These are phyloP conservation scores for Scaptomyza flava DNA, from an alignment of 2,888 invertebrate species.

Conservation along the genomic window DNA sequence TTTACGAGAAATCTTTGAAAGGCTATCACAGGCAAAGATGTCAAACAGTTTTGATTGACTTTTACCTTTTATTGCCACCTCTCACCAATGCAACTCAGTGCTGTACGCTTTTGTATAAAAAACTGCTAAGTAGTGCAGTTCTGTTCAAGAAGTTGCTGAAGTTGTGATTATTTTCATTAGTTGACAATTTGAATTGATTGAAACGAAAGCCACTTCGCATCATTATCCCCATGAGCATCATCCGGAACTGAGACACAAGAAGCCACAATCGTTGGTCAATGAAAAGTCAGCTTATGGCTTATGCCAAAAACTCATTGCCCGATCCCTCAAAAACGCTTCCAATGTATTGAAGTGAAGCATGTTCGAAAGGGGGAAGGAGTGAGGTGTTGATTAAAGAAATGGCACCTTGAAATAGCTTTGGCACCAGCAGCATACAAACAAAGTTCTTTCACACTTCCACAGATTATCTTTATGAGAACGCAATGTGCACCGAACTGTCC, in stretches of 20 bases:
- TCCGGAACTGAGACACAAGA: slow-evolving; percentile 8
- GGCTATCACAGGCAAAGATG: background rate
- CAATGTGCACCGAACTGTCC: background rate
- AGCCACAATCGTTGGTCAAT: slow-evolving; percentile 45
- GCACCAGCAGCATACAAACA: slow-evolving; percentile 12
- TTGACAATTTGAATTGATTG: slow-evolving; percentile 36
- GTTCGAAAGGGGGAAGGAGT: background rate
- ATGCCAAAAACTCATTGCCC: slow-evolving; percentile 15
- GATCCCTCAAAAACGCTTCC: slow-evolving; percentile 1
- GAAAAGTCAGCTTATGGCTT: slow-evolving; percentile 53
- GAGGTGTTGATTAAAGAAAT: background rate
- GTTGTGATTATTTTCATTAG: background rate
- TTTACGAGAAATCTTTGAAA: background rate
- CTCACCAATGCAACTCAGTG: background rate
- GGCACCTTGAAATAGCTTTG: slow-evolving; percentile 8
- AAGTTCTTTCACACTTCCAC: slow-evolving; percentile 47
- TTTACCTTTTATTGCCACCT: background rate
- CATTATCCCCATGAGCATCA: slow-evolving; percentile 19
- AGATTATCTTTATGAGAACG: slow-evolving; percentile 46
- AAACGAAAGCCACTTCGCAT: slow-evolving; percentile 14
- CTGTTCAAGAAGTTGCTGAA: background rate
- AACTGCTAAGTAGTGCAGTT: background rate
- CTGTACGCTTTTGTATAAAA: background rate
- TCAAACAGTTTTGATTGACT: background rate
- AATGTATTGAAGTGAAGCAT: background rate